Evolutionary conservation across 2,797 vertebrate species (phyloP).

Genomic region (Galago senegalensis): DNA sequence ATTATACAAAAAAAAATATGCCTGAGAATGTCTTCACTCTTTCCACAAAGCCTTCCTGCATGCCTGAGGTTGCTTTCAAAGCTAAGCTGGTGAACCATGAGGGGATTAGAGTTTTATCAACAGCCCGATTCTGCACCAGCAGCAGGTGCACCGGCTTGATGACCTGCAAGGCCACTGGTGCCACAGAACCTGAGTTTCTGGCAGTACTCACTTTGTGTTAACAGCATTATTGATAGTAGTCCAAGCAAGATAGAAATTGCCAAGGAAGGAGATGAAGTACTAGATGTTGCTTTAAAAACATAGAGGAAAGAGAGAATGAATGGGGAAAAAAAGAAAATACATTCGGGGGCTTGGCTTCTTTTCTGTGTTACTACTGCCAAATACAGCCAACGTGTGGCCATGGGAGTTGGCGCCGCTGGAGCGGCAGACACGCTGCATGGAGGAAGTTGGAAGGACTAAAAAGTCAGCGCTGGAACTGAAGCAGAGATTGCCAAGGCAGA

Average conservation of each 20-base stretch:
- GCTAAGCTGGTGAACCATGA: slow-evolving; percentile 60
- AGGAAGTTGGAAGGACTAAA: slow-evolving; percentile 66
- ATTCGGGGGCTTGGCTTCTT: slow-evolving; percentile 65
- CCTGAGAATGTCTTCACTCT: background rate
- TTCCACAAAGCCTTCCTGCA: background rate
- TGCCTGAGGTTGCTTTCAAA: background rate
- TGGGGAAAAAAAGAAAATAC: background rate
- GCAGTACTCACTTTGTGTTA: slow-evolving; percentile 68
- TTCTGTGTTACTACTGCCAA: slow-evolving; percentile 55
- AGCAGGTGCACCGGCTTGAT: slow-evolving; percentile 53
- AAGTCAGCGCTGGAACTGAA: slow-evolving; percentile 43
- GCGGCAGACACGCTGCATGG: background rate
- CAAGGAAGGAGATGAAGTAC: slow-evolving; percentile 59
- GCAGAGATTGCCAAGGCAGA: slow-evolving; percentile 19
- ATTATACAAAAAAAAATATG: background rate
- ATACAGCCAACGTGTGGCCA: background rate
- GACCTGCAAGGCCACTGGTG: background rate
- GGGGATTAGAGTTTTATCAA: slow-evolving; percentile 47
- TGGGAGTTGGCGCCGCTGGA: slow-evolving; percentile 6
- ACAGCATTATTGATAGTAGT: slow-evolving; percentile 51
- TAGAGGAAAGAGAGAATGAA: slow-evolving; percentile 65
- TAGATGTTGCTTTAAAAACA: slow-evolving; percentile 63
- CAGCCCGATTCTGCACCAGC: slow-evolving; percentile 31
- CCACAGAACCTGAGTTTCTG: slow-evolving; percentile 47
- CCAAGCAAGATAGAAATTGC: slow-evolving; percentile 60